These are phyloP conservation scores for Bombyx mandarina DNA, from an alignment of 1,140 invertebrate species.

Conservation along the genomic window DNA sequence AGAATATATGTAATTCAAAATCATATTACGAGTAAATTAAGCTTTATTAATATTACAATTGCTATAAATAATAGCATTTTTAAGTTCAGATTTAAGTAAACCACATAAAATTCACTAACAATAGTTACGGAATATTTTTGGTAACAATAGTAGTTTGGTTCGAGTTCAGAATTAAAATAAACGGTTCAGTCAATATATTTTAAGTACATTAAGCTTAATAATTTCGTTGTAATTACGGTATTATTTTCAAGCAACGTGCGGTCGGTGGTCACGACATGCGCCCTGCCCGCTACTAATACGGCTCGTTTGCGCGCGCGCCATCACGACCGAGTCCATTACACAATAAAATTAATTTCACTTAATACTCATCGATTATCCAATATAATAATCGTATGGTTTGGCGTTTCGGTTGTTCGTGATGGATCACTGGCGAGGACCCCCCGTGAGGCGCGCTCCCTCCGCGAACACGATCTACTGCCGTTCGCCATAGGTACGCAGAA, in stretches of 20 bases:
- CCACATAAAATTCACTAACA: too few species aligned
- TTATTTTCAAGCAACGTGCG: slow-evolving; percentile 17
- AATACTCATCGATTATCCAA: slow-evolving; percentile 64
- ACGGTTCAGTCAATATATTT: too few species aligned
- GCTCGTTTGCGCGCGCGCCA: slow-evolving; percentile 35
- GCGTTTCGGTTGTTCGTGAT: slow-evolving; percentile 40
- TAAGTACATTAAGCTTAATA: slow-evolving; percentile 13
- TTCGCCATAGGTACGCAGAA: slow-evolving; percentile 1
- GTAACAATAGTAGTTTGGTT: too few species aligned
- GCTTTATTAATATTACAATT: too few species aligned
- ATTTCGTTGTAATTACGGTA: slow-evolving; percentile 15
- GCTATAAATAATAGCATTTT: too few species aligned
- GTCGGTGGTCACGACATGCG: slow-evolving; percentile 22
- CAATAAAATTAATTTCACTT: slow-evolving; percentile 67
- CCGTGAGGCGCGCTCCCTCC: slow-evolving; percentile 24
- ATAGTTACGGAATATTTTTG: too few species aligned
- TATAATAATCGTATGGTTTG: slow-evolving; percentile 51
- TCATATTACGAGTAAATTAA: too few species aligned
- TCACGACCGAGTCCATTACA: slow-evolving; percentile 44
- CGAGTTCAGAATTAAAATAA: too few species aligned
- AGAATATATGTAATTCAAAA: too few species aligned
- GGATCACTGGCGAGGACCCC: slow-evolving; percentile 44
- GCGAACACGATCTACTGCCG: slow-evolving; percentile 33
- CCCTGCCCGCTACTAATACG: slow-evolving; percentile 28
- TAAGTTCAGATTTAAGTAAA: too few species aligned